These are phyloP conservation scores for Cephus sareptanus DNA, from an alignment of 2,888 invertebrate species.

Conservation along the genomic window DNA sequence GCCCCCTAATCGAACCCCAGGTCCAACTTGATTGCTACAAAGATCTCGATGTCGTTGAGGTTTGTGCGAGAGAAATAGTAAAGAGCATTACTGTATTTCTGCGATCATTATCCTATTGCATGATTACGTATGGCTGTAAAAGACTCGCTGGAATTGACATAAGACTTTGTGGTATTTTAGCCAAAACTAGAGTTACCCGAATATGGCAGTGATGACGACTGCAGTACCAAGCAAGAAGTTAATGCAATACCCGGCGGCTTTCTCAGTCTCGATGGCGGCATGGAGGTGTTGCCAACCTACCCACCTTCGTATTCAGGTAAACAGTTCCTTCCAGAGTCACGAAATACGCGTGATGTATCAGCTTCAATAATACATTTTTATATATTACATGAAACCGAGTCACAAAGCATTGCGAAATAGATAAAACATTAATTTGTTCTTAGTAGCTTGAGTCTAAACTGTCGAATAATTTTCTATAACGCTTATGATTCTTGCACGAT, in stretches of 20 bases:
- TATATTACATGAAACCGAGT: background rate
- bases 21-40: slow-evolving; percentile 65
- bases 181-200: slow-evolving; percentile 81
- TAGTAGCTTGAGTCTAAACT: background rate
- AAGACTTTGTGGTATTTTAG: slow-evolving; percentile 57
- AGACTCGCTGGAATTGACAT: background rate
- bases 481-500: background rate
- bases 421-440: background rate
- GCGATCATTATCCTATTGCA: background rate
- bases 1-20: slow-evolving; percentile 64
- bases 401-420: background rate
- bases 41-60: slow-evolving; percentile 65
- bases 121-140: background rate
- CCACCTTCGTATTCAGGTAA: slow-evolving; percentile 62
- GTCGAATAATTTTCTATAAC: background rate
- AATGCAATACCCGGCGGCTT: slow-evolving; percentile 62
- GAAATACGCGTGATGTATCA: background rate
- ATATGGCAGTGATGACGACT: slow-evolving; percentile 78
- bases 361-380: background rate
- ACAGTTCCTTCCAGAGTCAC: background rate
- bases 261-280: slow-evolving; percentile 63
- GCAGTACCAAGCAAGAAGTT: slow-evolving; percentile 61
- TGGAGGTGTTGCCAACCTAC: slow-evolving; percentile 63
- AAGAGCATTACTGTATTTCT: background rate
- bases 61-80: slow-evolving; percentile 23